Conservation (phyloP, 2,888 invertebrate genomes). For the Galerucella pusilla region DNA sequence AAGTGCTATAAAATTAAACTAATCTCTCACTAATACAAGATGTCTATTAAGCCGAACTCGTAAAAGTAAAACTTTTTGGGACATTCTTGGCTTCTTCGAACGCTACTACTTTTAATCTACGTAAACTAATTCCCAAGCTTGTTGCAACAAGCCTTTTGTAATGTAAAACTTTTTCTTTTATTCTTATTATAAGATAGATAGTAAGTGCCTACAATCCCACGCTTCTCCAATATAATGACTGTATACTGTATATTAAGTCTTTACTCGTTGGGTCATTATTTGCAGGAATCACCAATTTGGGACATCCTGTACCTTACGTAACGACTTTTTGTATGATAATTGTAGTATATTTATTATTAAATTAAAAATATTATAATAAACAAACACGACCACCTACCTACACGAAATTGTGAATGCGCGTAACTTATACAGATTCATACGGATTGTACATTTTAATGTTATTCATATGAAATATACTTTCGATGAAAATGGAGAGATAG, state of each 20-base stretch:
- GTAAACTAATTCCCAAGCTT: too few species aligned
- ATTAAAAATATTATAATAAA: constrained; percentile 11
- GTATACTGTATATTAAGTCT: neutral
- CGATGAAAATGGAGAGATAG: constrained; percentile 19
- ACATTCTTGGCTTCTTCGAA: too few species aligned
- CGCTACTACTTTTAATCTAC: too few species aligned
- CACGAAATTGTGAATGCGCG: neutral
- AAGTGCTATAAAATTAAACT: too few species aligned
- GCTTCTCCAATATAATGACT: neutral
- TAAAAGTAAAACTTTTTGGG: too few species aligned
- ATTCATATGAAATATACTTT: constrained; percentile 7
- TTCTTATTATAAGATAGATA: neutral
- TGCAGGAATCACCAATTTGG: neutral
- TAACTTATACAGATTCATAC: neutral
- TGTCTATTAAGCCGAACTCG: too few species aligned
- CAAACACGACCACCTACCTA: neutral
- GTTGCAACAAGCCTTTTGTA: too few species aligned
- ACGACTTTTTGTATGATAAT: neutral
- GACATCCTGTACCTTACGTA: neutral
- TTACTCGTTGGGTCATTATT: neutral
- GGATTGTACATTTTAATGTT: constrained; percentile 1
- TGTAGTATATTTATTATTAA: neutral
- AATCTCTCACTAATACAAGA: too few species aligned
- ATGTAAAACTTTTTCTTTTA: too few species aligned
- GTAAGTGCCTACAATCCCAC: neutral